Conservation (phyloP, 2,113 vertebrate genomes). For the Oreochromis aureus region DNA sequence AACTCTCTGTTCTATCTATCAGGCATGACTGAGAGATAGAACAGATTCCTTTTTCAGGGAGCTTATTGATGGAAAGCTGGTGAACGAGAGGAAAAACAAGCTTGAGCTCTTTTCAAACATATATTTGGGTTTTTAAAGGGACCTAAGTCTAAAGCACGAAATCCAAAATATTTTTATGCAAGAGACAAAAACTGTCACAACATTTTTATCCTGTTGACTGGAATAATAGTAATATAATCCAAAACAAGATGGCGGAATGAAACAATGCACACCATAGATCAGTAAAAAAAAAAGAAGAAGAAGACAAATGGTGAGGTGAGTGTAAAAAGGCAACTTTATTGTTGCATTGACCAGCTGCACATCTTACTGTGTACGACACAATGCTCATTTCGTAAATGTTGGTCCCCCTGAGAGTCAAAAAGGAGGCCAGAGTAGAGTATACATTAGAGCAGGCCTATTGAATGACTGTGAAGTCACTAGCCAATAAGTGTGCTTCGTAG, state of each 20-base stretch:
- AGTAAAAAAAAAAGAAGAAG: neutral
- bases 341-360: neutral
- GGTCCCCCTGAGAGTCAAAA: neutral
- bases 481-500: neutral
- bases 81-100: neutral
- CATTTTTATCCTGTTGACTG: neutral
- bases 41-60: neutral
- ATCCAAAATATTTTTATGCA: rapidly evolving
- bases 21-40: neutral
- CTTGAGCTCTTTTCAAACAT: neutral
- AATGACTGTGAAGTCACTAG: neutral
- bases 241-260: neutral
- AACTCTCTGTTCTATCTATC: neutral
- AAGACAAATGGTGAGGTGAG: neutral
- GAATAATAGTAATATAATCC: neutral
- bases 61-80: neutral
- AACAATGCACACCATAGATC: neutral
- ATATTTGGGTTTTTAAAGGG: neutral
- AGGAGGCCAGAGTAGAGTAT: neutral
- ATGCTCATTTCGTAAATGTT: neutral
- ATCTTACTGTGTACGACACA: neutral
- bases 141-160: neutral
- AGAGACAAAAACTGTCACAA: neutral
- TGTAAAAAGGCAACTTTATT: neutral
- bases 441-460: neutral